Evolutionary conservation across 2,113 vertebrate species (phyloP).

Genomic region (Glaucidium brasilianum): DNA sequence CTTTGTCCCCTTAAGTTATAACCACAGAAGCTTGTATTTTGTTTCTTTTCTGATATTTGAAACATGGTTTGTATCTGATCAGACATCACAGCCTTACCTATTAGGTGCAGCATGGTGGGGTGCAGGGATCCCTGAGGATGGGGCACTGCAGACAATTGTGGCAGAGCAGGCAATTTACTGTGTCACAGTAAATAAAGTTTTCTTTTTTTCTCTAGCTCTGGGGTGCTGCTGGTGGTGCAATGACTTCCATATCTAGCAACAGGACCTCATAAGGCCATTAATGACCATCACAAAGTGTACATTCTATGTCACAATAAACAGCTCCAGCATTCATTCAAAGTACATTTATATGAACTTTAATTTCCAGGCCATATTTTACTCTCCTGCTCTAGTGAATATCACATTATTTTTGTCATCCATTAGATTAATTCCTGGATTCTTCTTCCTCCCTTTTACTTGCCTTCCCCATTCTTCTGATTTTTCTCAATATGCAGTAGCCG

Average conservation of each 20-base stretch:
- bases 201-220: neutral
- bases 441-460: neutral
- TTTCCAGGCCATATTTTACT: neutral
- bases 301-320: neutral
- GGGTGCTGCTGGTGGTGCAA: neutral
- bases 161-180: neutral
- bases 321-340: neutral
- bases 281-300: neutral
- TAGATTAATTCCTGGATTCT: neutral
- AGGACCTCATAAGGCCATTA: neutral
- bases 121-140: neutral
- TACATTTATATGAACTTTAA: neutral
- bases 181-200: neutral
- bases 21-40: neutral
- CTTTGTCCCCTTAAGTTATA: neutral
- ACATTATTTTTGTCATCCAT: neutral
- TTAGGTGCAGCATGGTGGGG: accelerated
- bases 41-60: neutral
- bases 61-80: neutral
- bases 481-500: neutral
- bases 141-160: neutral
- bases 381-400: neutral
- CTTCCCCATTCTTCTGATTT: neutral
- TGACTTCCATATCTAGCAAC: neutral
- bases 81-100: neutral